Conservation (phyloP, 2,113 vertebrate genomes). For the Odocoileus hemionus region DNA sequence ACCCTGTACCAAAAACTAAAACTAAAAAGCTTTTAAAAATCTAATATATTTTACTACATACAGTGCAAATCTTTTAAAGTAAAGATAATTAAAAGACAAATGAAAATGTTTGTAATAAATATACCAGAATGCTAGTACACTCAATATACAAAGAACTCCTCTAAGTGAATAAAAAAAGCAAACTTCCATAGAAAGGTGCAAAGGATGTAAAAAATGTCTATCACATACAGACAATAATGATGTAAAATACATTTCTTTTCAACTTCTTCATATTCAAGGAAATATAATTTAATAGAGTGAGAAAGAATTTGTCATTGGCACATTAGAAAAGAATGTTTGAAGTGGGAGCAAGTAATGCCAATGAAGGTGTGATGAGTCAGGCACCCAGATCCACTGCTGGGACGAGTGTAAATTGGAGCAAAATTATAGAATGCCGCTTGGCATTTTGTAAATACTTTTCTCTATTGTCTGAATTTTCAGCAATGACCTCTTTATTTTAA, state of each 20-base stretch:
- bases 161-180: not conserved
- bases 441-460: not conserved
- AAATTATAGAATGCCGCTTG: not conserved
- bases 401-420: not conserved
- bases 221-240: not conserved
- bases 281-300: not conserved
- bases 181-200: not conserved
- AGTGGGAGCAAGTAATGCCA: not conserved
- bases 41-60: not conserved
- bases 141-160: not conserved
- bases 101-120: not conserved
- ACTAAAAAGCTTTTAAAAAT: not conserved
- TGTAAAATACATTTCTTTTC: not conserved
- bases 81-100: slow-evolving; percentile 7
- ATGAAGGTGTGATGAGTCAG: not conserved
- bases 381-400: not conserved
- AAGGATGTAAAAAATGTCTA: not conserved
- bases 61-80: not conserved
- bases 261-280: not conserved
- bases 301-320: not conserved
- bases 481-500: not conserved
- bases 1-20: not conserved
- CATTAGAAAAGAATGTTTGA: not conserved
- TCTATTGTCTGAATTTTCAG: not conserved
- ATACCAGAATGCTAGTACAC: not conserved